Conservation (phyloP, 2,113 vertebrate species). For the Egretta garzetta region DNA sequence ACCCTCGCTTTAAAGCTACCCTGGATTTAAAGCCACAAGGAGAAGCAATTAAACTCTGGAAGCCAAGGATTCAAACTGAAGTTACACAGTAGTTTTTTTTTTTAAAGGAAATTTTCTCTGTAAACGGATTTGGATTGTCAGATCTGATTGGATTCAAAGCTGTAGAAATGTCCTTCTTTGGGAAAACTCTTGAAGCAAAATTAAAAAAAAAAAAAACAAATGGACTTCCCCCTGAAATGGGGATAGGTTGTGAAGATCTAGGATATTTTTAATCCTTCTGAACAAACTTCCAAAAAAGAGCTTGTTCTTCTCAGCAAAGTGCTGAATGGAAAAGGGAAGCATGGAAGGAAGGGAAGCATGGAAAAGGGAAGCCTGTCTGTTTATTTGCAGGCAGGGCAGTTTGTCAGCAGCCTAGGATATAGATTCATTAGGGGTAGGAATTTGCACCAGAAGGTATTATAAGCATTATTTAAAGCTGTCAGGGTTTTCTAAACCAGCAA, state of each 20-base stretch:
- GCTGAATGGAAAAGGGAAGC: background rate
- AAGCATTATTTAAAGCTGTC: background rate
- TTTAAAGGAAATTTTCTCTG: constrained; percentile 10
- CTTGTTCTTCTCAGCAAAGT: background rate
- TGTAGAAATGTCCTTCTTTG: background rate
- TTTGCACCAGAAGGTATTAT: background rate
- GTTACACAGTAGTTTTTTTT: background rate
- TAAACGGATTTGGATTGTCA: background rate
- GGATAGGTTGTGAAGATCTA: background rate
- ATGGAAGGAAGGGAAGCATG: background rate
- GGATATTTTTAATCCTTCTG: background rate
- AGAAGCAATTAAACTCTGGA: constrained; percentile 63
- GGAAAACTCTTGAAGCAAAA: background rate
- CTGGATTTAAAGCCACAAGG: constrained; percentile 38
- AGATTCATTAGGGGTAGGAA: background rate
- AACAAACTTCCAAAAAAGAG: background rate
- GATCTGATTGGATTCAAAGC: background rate
- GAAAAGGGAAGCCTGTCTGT: background rate
- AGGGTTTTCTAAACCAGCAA: background rate
- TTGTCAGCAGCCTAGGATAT: background rate
- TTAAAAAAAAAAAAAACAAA: no score
- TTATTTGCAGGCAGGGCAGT: background rate
- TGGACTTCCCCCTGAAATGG: background rate
- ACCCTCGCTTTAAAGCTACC: constrained; percentile 69
- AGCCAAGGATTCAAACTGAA: constrained; percentile 10